Evolutionary conservation across 2,797 vertebrate genomes (phyloP).

Genomic region (Myotis daubentonii): DNA sequence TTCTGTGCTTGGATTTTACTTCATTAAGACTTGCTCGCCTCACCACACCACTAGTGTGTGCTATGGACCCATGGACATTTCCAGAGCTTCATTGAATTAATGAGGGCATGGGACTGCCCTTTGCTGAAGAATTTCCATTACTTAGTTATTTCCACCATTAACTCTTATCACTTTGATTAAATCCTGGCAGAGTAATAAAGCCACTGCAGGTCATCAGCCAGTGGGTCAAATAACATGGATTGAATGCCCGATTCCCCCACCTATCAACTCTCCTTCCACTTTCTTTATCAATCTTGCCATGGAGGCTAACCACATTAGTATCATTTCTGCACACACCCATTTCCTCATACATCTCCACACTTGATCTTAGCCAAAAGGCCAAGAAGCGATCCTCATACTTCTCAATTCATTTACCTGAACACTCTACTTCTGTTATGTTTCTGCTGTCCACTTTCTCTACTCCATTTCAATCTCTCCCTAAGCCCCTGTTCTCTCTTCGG

Average conservation of each 20-base stretch:
- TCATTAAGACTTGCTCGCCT: background rate
- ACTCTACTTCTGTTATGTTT: background rate
- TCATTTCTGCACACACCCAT: background rate
- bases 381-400: background rate
- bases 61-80: background rate
- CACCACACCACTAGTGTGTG: background rate
- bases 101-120: background rate
- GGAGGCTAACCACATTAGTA: background rate
- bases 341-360: background rate
- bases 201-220: background rate
- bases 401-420: background rate
- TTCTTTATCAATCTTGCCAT: background rate
- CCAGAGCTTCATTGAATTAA: background rate
- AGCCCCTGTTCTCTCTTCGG: background rate
- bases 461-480: background rate
- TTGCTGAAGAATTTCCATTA: background rate
- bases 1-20: background rate
- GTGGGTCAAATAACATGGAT: background rate
- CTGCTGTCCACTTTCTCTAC: background rate
- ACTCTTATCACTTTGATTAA: background rate
- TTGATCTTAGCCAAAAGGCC: too few relatives aligned
- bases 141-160: conserved; percentile 9
- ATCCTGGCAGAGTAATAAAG: background rate
- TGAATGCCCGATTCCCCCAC: background rate
- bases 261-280: background rate